These are phyloP conservation scores for Graptemys geographica DNA, from an alignment of 2,797 vertebrate species.

Conservation along the genomic window DNA sequence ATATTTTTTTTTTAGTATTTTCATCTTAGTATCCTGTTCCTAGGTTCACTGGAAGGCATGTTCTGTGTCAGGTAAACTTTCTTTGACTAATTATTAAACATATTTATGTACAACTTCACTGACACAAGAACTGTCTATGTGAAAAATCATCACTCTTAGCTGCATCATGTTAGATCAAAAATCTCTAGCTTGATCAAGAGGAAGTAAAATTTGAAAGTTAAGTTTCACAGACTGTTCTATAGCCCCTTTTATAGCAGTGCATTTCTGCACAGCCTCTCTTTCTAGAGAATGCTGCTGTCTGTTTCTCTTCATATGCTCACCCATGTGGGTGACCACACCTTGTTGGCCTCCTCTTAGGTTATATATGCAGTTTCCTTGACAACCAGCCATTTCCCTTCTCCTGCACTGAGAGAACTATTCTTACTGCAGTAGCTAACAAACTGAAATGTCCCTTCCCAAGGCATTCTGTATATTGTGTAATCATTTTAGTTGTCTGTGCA, in stretches of 20 bases:
- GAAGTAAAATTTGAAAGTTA: not conserved
- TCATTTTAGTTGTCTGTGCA: conserved; percentile 3
- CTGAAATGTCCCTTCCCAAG: conserved; percentile 16
- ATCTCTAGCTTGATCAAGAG: not conserved
- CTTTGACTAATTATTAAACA: not conserved
- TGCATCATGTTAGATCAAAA: not conserved
- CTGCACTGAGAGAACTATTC: too few relatives aligned
- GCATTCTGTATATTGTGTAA: not conserved
- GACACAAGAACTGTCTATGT: not conserved
- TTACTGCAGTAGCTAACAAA: conserved; percentile 7
- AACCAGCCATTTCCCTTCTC: not conserved
- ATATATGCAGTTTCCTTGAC: not conserved
- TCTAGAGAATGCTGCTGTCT: not conserved
- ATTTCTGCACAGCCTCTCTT: not conserved
- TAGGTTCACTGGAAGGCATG: not conserved
- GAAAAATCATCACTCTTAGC: not conserved
- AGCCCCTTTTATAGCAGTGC: not conserved
- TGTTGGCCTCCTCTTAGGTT: not conserved
- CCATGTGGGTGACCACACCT: not conserved
- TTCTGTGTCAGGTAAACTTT: not conserved
- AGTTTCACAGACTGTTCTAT: not conserved
- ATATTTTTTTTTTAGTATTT: not conserved
- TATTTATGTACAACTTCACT: not conserved
- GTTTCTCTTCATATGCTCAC: not conserved
- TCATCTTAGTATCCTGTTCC: not conserved